Conservation (phyloP, 2,888 invertebrate genomes). For the Anticlea derivata region DNA sequence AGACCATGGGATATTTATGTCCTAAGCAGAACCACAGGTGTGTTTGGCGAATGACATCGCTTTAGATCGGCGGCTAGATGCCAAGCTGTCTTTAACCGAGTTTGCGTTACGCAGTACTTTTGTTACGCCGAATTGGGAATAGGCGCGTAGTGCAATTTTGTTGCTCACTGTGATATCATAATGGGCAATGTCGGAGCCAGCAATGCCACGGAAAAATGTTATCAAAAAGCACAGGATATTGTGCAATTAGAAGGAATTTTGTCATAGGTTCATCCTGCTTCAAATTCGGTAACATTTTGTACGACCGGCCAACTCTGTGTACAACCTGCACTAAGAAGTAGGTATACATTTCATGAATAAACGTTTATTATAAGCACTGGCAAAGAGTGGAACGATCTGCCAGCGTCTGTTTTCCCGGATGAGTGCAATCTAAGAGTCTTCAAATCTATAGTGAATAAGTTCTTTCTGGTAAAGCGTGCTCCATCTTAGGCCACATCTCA, state of each 20-base stretch:
- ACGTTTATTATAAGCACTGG: too few relatives aligned
- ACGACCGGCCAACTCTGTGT: neutral
- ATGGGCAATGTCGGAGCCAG: neutral
- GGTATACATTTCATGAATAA: too few relatives aligned
- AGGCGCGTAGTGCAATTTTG: neutral
- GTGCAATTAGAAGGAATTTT: conserved; percentile 8
- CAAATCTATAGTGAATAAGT: too few relatives aligned
- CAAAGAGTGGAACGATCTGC: too few relatives aligned
- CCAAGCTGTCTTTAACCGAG: neutral
- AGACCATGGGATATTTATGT: conserved; percentile 17
- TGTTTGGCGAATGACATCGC: conserved; percentile 7
- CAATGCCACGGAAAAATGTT: conserved; percentile 8
- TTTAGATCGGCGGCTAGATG: conserved; percentile 4
- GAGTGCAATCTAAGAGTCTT: too few relatives aligned
- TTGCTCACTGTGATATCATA: too few relatives aligned
- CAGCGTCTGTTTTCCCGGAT: too few relatives aligned
- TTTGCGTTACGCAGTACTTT: neutral
- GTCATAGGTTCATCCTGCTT: conserved; percentile 9
- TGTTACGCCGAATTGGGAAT: too few relatives aligned
- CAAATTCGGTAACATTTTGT: neutral
- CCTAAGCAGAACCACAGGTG: conserved; percentile 18
- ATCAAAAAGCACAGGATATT: conserved; percentile 9
- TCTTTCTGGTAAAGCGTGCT: too few relatives aligned
- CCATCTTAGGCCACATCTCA: too few relatives aligned
- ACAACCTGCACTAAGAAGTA: too few relatives aligned